These are phyloP conservation scores for Delphinapterus leucas DNA, from an alignment of 2,113 vertebrate species.

Conservation along the genomic window DNA sequence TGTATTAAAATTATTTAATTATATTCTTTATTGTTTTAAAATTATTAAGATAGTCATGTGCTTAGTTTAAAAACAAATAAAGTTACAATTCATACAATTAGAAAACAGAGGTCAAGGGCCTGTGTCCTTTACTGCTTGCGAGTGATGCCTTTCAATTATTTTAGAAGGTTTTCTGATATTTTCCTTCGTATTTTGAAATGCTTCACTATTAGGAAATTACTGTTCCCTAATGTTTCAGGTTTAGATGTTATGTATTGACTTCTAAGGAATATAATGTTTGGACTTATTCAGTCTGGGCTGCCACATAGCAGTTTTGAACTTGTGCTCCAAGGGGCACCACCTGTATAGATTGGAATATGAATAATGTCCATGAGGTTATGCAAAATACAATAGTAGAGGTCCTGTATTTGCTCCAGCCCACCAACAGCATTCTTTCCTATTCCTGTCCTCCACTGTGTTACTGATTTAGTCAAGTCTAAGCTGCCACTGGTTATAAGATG, in stretches of 20 bases:
- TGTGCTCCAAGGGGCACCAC: neutral
- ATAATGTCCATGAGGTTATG: neutral
- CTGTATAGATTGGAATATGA: neutral
- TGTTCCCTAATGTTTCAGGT: neutral
- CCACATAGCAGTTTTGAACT: neutral
- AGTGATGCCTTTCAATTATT: neutral
- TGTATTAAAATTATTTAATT: neutral
- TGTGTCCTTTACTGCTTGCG: neutral
- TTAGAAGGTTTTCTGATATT: neutral
- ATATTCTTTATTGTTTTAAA: neutral
- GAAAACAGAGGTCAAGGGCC: neutral
- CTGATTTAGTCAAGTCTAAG: neutral
- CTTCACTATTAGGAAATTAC: neutral
- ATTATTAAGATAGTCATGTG: neutral
- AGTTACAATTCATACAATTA: neutral
- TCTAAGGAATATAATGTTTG: neutral
- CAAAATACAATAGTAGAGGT: too few relatives aligned
- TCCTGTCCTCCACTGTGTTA: neutral
- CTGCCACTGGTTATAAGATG: neutral
- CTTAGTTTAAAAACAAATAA: neutral
- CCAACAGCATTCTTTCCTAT: accelerated
- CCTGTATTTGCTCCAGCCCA: neutral
- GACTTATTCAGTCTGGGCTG: neutral
- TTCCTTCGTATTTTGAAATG: neutral
- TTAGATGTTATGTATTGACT: neutral